Evolutionary conservation across 2,888 invertebrate genomes (phyloP), one percentile per base, ranked within the genome.

Genomic region (Tigriopus californicus): DNA sequence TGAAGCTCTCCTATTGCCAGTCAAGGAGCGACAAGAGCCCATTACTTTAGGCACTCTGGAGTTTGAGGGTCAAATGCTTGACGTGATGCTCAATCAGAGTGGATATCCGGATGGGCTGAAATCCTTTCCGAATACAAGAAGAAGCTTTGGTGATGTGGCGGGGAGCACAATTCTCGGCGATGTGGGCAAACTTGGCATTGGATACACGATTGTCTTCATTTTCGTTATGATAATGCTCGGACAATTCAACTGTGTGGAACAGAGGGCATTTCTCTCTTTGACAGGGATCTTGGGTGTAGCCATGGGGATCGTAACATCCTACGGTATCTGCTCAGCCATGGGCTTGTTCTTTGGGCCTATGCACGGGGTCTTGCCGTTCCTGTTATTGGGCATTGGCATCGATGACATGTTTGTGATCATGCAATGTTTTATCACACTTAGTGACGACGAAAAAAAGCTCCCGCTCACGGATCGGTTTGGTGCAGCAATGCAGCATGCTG

Each of bases 371-470:
- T 64, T 73, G 48, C 72, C 73, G 11, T 53, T 40, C 15, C 33
- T 56, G 15, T 13, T 22, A 10, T n/a, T 46, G 44, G 72, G 72
- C 2, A 69, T 73, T 58, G 72, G 72, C 2, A 72, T 73, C 25
- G 73, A 72, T 59, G 71, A 73, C 54, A 71, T 72, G 67, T 73
- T 73, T 61, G 70, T 73, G 13, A 69, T 73, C 6, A 68, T 71
- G 64, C 71, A 72, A 64, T 62, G 52, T 40, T 49, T 18, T 25
- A 49, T 24, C 44, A 56, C 42, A 22, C 25, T 51, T 1, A 41
- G 41, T 11, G 41, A 20, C 13, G n/a, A 33, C 6, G 12, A 41
- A 15, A 44, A 25, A 58, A 33, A 24, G 11, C 12, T 6, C n/a
- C 41, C 42, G 24, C 51, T 60, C 2, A 51, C 68, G 0, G 65